Conservation (phyloP, 2,797 vertebrate species). For the Diglossa cyanea region DNA sequence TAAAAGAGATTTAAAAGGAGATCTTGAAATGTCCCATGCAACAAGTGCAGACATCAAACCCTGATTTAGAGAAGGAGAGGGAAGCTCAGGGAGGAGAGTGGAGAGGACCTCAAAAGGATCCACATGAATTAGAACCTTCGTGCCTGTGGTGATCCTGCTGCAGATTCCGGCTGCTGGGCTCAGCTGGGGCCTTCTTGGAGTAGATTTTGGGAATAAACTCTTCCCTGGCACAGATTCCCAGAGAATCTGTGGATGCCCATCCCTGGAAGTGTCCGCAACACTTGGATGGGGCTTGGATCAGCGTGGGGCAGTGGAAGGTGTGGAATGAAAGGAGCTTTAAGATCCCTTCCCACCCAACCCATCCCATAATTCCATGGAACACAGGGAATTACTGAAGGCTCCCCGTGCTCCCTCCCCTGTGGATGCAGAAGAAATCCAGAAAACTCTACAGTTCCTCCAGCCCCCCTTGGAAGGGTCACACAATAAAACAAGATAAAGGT, state of each 20-base stretch:
- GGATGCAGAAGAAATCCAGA: background rate
- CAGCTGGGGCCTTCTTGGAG: background rate
- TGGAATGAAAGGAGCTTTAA: too few species aligned
- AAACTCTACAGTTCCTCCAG: background rate
- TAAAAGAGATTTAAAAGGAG: background rate
- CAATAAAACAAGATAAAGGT: slow-evolving; percentile 49
- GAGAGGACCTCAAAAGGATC: background rate
- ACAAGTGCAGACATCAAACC: background rate
- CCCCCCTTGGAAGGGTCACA: background rate
- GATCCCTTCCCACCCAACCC: background rate
- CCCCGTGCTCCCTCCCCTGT: accelerated
- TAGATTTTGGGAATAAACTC: background rate
- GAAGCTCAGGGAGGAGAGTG: background rate
- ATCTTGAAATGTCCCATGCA: background rate
- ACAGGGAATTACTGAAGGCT: background rate
- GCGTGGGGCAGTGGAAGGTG: accelerated
- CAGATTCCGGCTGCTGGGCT: background rate
- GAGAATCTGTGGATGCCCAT: background rate
- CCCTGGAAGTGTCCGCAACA: background rate
- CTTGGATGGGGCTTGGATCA: background rate
- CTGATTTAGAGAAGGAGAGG: background rate
- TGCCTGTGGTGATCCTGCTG: background rate
- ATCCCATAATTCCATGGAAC: background rate
- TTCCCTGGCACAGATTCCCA: background rate
- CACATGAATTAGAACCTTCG: accelerated